These are phyloP conservation scores for Xyrauchen texanus DNA, from an alignment of 2,113 vertebrate genomes.

Conservation along the genomic window DNA sequence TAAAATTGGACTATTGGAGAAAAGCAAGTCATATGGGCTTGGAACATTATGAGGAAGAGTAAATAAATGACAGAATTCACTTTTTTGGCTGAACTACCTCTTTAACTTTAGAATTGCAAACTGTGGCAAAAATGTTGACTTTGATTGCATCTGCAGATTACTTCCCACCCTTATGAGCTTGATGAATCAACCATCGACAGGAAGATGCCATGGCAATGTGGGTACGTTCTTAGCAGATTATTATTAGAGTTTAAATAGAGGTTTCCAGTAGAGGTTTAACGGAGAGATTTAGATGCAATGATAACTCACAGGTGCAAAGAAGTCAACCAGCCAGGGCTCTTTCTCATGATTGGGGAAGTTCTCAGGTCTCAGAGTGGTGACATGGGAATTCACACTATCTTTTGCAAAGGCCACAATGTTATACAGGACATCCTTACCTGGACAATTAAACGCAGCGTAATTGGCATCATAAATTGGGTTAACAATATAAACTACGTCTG, in stretches of 20 bases:
- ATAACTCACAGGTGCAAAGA: constrained; percentile 91
- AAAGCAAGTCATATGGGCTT: too few relatives aligned
- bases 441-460: constrained; percentile 5
- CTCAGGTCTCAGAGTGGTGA: constrained; percentile 89
- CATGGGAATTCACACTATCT: constrained; percentile 91
- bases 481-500: neutral
- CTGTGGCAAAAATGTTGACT: too few relatives aligned
- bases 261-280: neutral
- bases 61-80: too few relatives aligned
- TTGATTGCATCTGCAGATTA: neutral
- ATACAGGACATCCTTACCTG: constrained; percentile 91
- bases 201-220: constrained; percentile 14
- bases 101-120: too few relatives aligned
- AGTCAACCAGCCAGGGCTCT: constrained; percentile 97
- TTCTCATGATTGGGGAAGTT: constrained; percentile 93
- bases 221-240: neutral
- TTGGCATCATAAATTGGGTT: neutral
- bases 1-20: too few relatives aligned
- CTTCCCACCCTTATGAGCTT: neutral
- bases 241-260: too few relatives aligned
- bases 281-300: neutral
- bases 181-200: neutral
- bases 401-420: constrained; percentile 93
- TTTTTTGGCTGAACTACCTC: too few relatives aligned
- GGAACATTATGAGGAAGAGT: too few relatives aligned